A percentile compares a stretch with the other conserved stretches of the same genome.
Conservation (phyloP, 2,888 invertebrate genomes). For the Pocota personata region DNA sequence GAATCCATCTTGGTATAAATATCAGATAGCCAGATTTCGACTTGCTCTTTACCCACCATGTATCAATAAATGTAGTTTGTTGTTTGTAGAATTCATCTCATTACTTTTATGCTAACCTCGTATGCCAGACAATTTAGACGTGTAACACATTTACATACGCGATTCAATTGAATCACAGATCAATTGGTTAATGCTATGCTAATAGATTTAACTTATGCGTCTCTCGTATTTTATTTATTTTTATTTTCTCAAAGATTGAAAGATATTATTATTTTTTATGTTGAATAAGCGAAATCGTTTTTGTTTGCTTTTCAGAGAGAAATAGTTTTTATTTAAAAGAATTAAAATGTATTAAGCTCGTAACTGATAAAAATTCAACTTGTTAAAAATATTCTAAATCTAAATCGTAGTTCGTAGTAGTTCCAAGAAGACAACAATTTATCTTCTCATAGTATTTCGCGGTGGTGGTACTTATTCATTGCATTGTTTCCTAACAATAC, state of each 20-base stretch:
- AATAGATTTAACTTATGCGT: constrained; percentile 6
- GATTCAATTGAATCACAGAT: constrained; percentile 17
- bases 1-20: too few relatives aligned
- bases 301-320: background rate
- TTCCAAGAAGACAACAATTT: too few relatives aligned
- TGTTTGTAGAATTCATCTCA: background rate
- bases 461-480: background rate
- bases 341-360: background rate
- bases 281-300: background rate
- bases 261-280: background rate
- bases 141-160: background rate
- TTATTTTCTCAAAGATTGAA: background rate
- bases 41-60: too few relatives aligned
- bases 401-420: too few relatives aligned
- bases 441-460: background rate
- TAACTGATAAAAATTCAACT: too few relatives aligned
- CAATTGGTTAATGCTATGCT: constrained; percentile 25
- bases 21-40: too few relatives aligned
- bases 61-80: too few relatives aligned
- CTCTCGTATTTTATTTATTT: background rate
- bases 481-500: background rate
- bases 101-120: constrained; percentile 26
- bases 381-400: too few relatives aligned
- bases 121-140: constrained; percentile 1
- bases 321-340: background rate